These are phyloP conservation scores for Melinaea menophilus DNA, from an alignment of 2,888 invertebrate genomes.

Conservation along the genomic window DNA sequence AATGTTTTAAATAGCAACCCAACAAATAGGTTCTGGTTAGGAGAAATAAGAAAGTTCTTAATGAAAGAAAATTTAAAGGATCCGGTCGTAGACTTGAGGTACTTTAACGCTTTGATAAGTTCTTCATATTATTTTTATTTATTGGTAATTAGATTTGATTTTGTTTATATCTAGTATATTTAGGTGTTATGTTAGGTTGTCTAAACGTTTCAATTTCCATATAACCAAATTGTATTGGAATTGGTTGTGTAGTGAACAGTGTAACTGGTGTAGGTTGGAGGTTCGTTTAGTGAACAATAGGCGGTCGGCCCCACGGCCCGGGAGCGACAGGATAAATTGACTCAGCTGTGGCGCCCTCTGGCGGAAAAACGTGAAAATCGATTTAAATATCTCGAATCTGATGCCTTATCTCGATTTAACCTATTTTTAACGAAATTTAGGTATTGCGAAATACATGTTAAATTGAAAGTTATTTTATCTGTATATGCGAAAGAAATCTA, in stretches of 20 bases:
- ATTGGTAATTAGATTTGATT: neutral
- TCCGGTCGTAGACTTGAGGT: slow-evolving; percentile 34
- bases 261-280: slow-evolving; percentile 61
- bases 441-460: neutral
- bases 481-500: slow-evolving; percentile 1
- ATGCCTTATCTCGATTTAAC: slow-evolving; percentile 70
- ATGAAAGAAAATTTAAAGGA: slow-evolving; percentile 65
- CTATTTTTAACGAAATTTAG: slow-evolving; percentile 24
- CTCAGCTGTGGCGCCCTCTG: slow-evolving; percentile 67
- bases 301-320: slow-evolving; percentile 55
- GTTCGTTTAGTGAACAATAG: slow-evolving; percentile 76
- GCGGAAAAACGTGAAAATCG: slow-evolving; percentile 77
- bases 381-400: slow-evolving; percentile 77
- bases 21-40: slow-evolving; percentile 74
- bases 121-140: neutral
- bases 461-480: neutral
- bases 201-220: slow-evolving; percentile 10
- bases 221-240: slow-evolving; percentile 33
- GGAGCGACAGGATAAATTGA: slow-evolving; percentile 72
- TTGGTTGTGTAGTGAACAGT: slow-evolving; percentile 46
- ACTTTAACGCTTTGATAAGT: neutral
- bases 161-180: neutral
- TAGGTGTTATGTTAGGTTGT: neutral
- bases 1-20: slow-evolving; percentile 76
- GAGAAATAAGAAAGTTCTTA: slow-evolving; percentile 69